Evolutionary conservation across 1,140 invertebrate genomes (phyloP).

Genomic region (roundworm (Caenorhabditis elegans)): WBcel235 BX284602.5:6317501-6318000

Average conservation of each 20-base stretch:
- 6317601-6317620: no score
- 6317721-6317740: slow-evolving; percentile 1
- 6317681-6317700: slow-evolving; percentile 5
- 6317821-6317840: background rate
- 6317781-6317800: background rate
- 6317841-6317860: background rate
- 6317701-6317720: no score
- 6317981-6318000: slow-evolving; percentile 25
- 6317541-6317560: no score
- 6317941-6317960: slow-evolving; percentile 2
- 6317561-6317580: no score
- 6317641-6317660: background rate
- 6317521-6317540: no score
- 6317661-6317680: background rate
- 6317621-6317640: background rate
- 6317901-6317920: slow-evolving; percentile 9
- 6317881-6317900: background rate
- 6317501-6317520: no score
- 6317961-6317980: slow-evolving; percentile 10
- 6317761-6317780: background rate
- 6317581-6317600: no score
- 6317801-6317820: background rate
- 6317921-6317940: slow-evolving; percentile 14
- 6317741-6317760: slow-evolving; percentile 2
- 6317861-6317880: background rate